Evolutionary conservation across 2,113 vertebrate genomes (phyloP).

Genomic region (Caranx melampygus): DNA sequence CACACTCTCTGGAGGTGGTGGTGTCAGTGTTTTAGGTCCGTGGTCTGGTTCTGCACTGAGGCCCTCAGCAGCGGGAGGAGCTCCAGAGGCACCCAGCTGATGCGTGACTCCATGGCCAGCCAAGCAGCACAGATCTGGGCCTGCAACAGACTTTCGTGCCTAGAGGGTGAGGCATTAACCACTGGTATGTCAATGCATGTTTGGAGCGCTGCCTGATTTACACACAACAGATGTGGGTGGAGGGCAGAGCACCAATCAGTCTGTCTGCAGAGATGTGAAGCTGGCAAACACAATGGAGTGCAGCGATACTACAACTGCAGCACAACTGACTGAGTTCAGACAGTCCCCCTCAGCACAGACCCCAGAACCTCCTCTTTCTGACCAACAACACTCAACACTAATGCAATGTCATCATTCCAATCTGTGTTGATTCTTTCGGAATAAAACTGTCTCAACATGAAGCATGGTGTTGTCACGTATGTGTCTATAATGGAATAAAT

Average conservation of each 20-base stretch:
- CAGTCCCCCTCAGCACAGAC: too few relatives aligned
- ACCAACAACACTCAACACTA: too few relatives aligned
- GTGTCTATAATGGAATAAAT: background rate
- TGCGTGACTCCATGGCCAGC: constrained; percentile 14
- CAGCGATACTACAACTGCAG: too few relatives aligned
- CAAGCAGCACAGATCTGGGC: constrained; percentile 27
- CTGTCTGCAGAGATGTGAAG: too few relatives aligned
- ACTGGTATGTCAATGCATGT: constrained; percentile 10
- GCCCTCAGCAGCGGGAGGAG: background rate
- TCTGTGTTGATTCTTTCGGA: background rate
- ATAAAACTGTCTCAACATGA: background rate
- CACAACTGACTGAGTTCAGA: too few relatives aligned
- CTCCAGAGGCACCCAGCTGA: background rate
- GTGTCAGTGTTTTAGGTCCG: background rate
- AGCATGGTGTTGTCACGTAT: background rate
- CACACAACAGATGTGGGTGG: constrained; percentile 34
- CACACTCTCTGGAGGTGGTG: background rate
- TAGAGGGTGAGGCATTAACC: constrained; percentile 19
- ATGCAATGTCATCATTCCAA: background rate
- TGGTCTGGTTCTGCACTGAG: too few relatives aligned
- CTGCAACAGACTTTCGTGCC: constrained; percentile 32
- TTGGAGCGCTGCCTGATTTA: constrained; percentile 3
- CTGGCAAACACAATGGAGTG: too few relatives aligned
- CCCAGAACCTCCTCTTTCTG: too few relatives aligned
- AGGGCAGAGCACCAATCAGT: too few relatives aligned